Evolutionary conservation across 37 sponge, comb jelly and placozoan genomes (phyloP).

Genomic region (Geodia barretti): DNA sequence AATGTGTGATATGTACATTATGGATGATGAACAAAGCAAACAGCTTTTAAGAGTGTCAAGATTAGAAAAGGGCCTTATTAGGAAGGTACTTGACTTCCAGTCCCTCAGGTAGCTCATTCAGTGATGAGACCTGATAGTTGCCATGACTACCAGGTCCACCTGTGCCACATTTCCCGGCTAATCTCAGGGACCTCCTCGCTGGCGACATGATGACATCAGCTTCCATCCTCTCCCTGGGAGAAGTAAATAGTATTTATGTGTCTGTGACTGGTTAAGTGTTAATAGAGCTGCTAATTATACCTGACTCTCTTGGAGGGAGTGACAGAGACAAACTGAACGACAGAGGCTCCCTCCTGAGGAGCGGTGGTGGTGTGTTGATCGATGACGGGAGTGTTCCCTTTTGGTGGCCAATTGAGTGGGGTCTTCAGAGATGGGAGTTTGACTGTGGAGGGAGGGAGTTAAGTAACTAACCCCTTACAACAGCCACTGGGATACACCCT

Average conservation of each 20-base stretch:
- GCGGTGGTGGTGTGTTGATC: too few relatives aligned
- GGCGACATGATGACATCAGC: slow-evolving; percentile 45
- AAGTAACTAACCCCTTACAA: too few relatives aligned
- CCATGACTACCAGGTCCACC: background rate
- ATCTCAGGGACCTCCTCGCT: slow-evolving; percentile 17
- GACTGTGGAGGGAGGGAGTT: too few relatives aligned
- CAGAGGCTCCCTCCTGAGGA: slow-evolving; percentile 9
- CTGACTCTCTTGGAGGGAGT: slow-evolving; percentile 27
- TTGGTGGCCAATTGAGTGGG: too few relatives aligned
- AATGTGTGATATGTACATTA: too few relatives aligned
- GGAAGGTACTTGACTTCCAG: slow-evolving; percentile 18
- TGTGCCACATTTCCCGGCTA: background rate
- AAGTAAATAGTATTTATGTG: background rate
- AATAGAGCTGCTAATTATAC: slow-evolving; percentile 2
- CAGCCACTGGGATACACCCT: too few relatives aligned
- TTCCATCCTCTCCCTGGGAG: background rate
- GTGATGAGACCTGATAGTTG: slow-evolving; percentile 4
- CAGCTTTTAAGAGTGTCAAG: too few relatives aligned
- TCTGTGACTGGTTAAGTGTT: too few relatives aligned
- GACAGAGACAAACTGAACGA: background rate
- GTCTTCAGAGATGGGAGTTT: too few relatives aligned
- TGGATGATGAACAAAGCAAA: too few relatives aligned
- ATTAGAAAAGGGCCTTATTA: background rate
- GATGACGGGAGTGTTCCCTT: too few relatives aligned
- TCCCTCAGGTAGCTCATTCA: slow-evolving; percentile 21